These are phyloP conservation scores for Globicephala melas DNA, from an alignment of 2,113 vertebrate species.

Conservation along the genomic window DNA sequence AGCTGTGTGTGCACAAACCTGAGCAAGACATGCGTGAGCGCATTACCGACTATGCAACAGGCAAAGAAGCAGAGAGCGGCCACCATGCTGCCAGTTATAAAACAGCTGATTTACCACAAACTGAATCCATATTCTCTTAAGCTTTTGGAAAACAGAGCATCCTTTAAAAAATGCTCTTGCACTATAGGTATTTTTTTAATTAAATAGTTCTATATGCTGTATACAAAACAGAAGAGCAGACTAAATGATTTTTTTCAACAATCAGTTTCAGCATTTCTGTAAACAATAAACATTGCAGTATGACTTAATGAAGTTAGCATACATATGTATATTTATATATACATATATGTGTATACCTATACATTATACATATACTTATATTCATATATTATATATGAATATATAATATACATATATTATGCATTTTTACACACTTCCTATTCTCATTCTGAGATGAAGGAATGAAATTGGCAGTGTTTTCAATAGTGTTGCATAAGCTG, in stretches of 20 bases:
- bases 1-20: conserved; percentile 22
- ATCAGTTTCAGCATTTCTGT: conserved; percentile 16
- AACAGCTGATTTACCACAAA: not conserved
- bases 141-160: conserved; percentile 18
- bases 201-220: not conserved
- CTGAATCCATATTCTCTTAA: not conserved
- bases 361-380: no score
- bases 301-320: not conserved
- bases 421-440: not conserved
- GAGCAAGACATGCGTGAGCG: not conserved
- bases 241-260: not conserved
- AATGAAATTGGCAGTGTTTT: not conserved
- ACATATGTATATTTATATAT: not conserved
- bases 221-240: not conserved
- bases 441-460: not conserved
- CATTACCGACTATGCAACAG: not conserved
- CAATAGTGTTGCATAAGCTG: not conserved
- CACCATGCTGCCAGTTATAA: not conserved
- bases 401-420: not conserved
- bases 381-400: not conserved
- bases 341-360: not conserved
- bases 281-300: not conserved
- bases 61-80: not conserved
- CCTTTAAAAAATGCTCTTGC: conserved; percentile 11
- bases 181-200: not conserved